Percentiles rank a stretch among this genome's conserved stretches.
phyloP scores from a whole-genome alignment of 2,888 invertebrate genomes.

The Cynaeus angustus region DNA sequence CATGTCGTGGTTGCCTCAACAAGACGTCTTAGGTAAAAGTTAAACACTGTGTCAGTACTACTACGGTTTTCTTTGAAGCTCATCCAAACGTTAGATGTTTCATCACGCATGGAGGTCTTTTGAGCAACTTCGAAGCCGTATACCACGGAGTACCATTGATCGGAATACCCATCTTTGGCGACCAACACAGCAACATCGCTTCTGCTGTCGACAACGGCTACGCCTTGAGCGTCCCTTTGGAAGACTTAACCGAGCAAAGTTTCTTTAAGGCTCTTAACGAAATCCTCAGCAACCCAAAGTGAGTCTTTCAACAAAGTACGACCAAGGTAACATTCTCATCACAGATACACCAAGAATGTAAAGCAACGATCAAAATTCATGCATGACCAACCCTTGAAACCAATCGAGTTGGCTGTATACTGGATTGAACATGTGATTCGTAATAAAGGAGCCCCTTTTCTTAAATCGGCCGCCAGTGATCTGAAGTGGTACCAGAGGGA shows the following conservation, averaged over 20 bases:
- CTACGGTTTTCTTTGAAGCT: slow-evolving; percentile 56
- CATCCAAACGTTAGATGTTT: slow-evolving; percentile 71
- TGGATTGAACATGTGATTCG: too few species aligned
- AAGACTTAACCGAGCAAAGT: slow-evolving; percentile 63
- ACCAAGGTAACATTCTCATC: too few species aligned
- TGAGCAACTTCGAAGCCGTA: slow-evolving; percentile 71
- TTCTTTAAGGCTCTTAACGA: slow-evolving; percentile 61
- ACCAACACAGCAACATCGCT: slow-evolving; percentile 72
- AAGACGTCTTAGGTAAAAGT: slow-evolving; percentile 62
- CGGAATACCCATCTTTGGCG: slow-evolving; percentile 73
- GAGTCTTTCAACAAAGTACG: slow-evolving; percentile 4
- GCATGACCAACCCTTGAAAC: too few species aligned
- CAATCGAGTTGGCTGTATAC: too few species aligned
- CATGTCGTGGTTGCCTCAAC: slow-evolving; percentile 69
- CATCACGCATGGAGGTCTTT: slow-evolving; percentile 72
- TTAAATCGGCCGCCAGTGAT: too few species aligned
- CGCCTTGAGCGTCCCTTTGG: slow-evolving; percentile 67
- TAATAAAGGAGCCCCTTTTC: too few species aligned
- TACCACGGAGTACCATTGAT: slow-evolving; percentile 71
- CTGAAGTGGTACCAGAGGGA: too few species aligned
- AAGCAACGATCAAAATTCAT: too few species aligned
- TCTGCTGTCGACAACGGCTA: slow-evolving; percentile 69
- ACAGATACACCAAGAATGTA: too few species aligned
- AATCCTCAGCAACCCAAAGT: slow-evolving; percentile 63
- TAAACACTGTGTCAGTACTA: neutral